Conservation (phyloP, 1,140 invertebrate species). For the Drosophila pallidifrons region DNA sequence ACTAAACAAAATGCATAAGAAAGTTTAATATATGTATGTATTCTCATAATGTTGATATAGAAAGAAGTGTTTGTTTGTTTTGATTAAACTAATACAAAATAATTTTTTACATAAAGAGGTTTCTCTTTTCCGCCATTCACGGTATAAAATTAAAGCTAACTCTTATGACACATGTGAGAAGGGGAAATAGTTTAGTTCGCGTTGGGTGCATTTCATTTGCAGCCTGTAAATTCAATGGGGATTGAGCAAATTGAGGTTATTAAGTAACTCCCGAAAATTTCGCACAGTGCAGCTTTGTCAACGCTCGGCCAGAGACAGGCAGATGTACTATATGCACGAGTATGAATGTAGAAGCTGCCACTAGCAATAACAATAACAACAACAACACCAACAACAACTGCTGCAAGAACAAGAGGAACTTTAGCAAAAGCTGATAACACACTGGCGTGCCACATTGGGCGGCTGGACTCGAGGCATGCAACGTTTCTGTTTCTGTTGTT, state of each 20-base stretch:
- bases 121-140: too few relatives aligned
- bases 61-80: too few relatives aligned
- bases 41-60: too few relatives aligned
- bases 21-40: too few relatives aligned
- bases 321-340: neutral
- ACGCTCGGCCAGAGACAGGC: conserved; percentile 39
- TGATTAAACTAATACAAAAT: too few relatives aligned
- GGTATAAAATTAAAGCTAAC: too few relatives aligned
- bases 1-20: too few relatives aligned
- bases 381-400: neutral
- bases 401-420: neutral
- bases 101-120: too few relatives aligned
- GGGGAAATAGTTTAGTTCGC: too few relatives aligned
- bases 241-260: neutral
- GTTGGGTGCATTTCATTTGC: too few relatives aligned
- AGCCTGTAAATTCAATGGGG: neutral
- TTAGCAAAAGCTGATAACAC: conserved; percentile 68
- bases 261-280: conserved; percentile 18
- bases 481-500: conserved; percentile 10
- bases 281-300: conserved; percentile 53
- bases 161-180: too few relatives aligned
- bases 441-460: conserved; percentile 47
- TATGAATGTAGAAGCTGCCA: conserved; percentile 2
- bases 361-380: conserved; percentile 20
- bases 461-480: conserved; percentile 30